Base-by-base conservation (phyloP, 2,113 vertebrate genomes). In the Jacana jacana region DNA sequence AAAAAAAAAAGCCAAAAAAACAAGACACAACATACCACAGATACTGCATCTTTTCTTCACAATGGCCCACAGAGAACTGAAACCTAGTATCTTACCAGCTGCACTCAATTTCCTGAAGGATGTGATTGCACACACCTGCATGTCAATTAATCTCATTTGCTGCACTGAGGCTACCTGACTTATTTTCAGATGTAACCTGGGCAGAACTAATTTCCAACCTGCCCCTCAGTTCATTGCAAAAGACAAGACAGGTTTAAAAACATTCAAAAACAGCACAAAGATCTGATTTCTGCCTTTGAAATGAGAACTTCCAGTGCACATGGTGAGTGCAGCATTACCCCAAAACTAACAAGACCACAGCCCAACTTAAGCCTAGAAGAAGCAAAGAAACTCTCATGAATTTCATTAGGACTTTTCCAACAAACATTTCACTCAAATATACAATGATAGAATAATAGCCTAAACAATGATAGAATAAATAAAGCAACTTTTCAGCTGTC, bases 31-130 rank as follows among this genome's bases (percentile, higher is more conserved):
- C 40, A 2, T 33, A 76, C 37, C 22, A 7, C 4, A 2, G 3
- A 0, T 7, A 1, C 18, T 30, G 1, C 3, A 0, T 6, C 4
- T 39, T 44, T 44, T n/a, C 60, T 27, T 35, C 16, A 51, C 13
- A 10, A 4, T 0, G 2, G 17, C 25, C 39, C 40, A 10, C 14
- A 15, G 30, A 55, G 30, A 68, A 24, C 37, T 10, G 10, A 8
- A 46, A 3, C 22, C 35, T 40, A 51, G 54, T 46, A 76, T 3
- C 7, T 33, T 52, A 28, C 73, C 52, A 82, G 7, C 39, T 70
- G 65, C 15, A 28, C 28, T 44, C 23, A 33, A 33, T 18, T 70
- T 18, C 48, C 61, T 57, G 39, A 40, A 7, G 3, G 0, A 69
- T 13, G 28, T 27, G 17, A 40, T 4, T 72, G 48, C 23, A 54